Evolutionary conservation across 2,113 vertebrate species (phyloP).

Genomic region (Callipepla squamata): DNA sequence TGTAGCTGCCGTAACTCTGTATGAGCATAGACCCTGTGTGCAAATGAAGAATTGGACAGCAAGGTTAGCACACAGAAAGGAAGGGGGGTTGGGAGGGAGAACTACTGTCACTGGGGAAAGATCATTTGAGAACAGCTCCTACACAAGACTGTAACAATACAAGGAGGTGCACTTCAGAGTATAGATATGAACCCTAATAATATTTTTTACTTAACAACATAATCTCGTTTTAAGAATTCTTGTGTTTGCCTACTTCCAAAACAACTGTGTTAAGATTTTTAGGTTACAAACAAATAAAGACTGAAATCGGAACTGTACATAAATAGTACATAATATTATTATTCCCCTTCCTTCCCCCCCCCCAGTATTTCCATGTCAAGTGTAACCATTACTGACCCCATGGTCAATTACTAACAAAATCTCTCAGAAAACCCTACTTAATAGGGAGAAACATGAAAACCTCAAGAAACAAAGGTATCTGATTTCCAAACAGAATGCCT

Average conservation of each 20-base stretch:
- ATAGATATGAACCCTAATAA: background rate
- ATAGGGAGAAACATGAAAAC: background rate
- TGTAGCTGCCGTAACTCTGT: background rate
- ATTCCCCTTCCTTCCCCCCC: background rate
- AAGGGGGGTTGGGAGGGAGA: background rate
- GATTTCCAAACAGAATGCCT: constrained; percentile 18
- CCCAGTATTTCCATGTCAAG: background rate
- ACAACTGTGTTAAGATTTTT: background rate
- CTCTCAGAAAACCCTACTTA: background rate
- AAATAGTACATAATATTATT: background rate
- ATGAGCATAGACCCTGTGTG: background rate
- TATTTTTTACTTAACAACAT: background rate
- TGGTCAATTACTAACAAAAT: background rate
- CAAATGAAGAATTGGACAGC: background rate
- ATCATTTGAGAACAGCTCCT: background rate
- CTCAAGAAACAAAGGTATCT: background rate
- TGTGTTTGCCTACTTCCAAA: background rate
- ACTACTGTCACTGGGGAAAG: background rate
- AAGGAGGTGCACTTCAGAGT: background rate
- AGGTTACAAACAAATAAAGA: background rate
- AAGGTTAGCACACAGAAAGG: background rate
- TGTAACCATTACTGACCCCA: background rate
- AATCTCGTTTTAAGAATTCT: background rate
- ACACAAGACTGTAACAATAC: background rate
- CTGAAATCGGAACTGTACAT: background rate